Conservation (phyloP, 2,888 invertebrate species). For the Idaea aversata region DNA sequence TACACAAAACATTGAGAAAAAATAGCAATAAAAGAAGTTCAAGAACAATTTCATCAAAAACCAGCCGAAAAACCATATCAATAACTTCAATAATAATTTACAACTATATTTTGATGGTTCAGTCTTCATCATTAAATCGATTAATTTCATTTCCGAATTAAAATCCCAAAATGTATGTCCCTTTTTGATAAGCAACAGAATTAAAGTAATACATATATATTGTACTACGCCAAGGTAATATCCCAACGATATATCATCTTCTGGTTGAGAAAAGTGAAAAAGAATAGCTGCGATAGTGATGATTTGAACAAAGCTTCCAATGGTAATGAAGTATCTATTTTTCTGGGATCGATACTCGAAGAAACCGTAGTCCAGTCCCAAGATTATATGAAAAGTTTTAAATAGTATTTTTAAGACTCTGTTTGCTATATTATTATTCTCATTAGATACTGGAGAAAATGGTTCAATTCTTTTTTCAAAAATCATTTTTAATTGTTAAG, state of each 20-base stretch:
- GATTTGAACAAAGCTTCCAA: not conserved
- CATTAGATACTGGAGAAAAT: not conserved
- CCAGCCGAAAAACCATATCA: not conserved
- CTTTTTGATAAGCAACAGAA: not conserved
- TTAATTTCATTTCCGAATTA: not conserved
- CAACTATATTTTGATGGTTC: not conserved
- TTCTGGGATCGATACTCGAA: not conserved
- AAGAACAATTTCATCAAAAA: not conserved
- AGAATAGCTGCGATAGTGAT: not conserved
- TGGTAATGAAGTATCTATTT: not conserved
- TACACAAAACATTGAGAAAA: conserved; percentile 3
- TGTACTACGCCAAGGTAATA: not conserved
- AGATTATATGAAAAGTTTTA: not conserved
- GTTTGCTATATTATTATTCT: not conserved
- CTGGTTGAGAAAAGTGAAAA: not conserved
- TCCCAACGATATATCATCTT: not conserved
- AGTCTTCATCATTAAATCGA: not conserved
- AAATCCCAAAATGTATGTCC: not conserved
- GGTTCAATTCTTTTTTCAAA: not conserved
- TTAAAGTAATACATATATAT: not conserved
- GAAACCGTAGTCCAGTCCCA: not conserved
- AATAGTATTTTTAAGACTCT: not conserved
- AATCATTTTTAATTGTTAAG: not conserved
- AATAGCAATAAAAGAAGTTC: not conserved
- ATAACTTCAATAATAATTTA: not conserved